Conservation (phyloP, 2,888 invertebrate genomes). For the Marasmarcha lunaedactyla region DNA sequence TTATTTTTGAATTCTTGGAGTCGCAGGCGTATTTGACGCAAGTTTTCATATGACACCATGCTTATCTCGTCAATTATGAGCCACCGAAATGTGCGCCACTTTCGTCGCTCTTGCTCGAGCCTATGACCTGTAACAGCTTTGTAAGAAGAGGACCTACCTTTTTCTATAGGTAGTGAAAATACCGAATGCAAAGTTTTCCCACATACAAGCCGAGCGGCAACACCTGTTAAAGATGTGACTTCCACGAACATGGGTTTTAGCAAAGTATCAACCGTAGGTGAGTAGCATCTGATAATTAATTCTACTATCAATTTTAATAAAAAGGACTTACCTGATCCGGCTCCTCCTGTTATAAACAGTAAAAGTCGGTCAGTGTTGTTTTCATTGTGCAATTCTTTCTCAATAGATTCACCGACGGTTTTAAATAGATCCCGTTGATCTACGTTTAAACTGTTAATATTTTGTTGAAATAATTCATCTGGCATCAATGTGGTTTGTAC, state of each 20-base stretch:
- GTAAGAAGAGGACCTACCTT: background rate
- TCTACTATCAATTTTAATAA: background rate
- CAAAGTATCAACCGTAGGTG: background rate
- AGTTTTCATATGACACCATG: slow-evolving; percentile 4
- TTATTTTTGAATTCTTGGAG: slow-evolving; percentile 5
- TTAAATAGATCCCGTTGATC: background rate
- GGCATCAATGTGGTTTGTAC: too few species aligned
- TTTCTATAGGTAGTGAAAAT: background rate
- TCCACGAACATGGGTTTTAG: background rate
- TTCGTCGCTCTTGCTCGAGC: background rate
- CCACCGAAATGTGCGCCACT: background rate
- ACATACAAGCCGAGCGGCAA: background rate
- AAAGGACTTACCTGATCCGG: background rate
- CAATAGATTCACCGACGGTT: background rate
- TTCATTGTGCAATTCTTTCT: background rate
- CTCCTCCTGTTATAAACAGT: background rate
- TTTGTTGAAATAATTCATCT: too few species aligned
- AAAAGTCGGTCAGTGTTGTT: background rate
- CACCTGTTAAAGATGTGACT: background rate
- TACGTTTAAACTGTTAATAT: background rate
- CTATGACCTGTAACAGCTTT: background rate
- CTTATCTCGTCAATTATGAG: slow-evolving; percentile 4
- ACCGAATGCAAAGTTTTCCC: background rate
- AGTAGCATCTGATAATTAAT: background rate
- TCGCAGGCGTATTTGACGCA: background rate